Percentiles rank a stretch among this genome's conserved stretches.
These are phyloP conservation scores for Philopedon plagiatum DNA, from an alignment of 2,888 invertebrate species.

Conservation along the genomic window DNA sequence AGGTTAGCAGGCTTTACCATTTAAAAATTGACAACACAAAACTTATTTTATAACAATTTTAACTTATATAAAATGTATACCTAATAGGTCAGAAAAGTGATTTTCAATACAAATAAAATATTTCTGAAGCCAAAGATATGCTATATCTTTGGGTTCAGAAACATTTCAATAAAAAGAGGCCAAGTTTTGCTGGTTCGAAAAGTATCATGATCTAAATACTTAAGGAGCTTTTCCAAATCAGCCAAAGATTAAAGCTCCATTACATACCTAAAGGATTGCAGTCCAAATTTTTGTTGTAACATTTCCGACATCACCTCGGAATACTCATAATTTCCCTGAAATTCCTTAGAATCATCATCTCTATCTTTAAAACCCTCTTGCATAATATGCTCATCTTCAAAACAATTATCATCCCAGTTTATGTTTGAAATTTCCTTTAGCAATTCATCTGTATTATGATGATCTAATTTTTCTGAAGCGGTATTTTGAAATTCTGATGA, in stretches of 20 bases:
- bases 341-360: conserved; percentile 58
- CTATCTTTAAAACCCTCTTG: conserved; percentile 51
- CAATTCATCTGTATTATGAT: conserved; percentile 30
- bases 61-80: too few species aligned
- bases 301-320: conserved; percentile 60
- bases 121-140: too few species aligned
- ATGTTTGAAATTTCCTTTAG: conserved; percentile 52
- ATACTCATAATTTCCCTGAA: conserved; percentile 58
- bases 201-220: too few species aligned
- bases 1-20: too few species aligned
- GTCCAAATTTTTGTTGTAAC: conserved; percentile 80
- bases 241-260: background rate
- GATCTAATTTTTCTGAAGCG: background rate
- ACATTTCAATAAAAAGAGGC: too few species aligned
- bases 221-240: too few species aligned
- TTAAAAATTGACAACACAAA: too few species aligned
- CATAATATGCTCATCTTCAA: conserved; percentile 28
- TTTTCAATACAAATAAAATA: too few species aligned
- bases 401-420: conserved; percentile 53
- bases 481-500: background rate
- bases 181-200: too few species aligned
- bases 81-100: too few species aligned
- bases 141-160: too few species aligned
- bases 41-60: too few species aligned
- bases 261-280: conserved; percentile 70